phyloP scores from a whole-genome alignment of 1,140 invertebrate species.

The Leptinotarsa undecemlineata region DNA sequence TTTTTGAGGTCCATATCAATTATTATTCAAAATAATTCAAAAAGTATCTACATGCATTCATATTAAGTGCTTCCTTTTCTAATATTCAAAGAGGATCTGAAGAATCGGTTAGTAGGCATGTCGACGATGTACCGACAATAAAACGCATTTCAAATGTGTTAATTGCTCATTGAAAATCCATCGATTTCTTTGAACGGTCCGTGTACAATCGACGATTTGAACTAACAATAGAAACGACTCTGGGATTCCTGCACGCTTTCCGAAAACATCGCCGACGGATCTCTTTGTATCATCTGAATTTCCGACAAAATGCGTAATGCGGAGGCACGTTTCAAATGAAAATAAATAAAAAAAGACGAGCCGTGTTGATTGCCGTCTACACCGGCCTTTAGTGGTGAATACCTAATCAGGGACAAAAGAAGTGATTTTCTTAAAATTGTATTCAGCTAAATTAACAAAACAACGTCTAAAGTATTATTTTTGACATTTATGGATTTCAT shows the following conservation, averaged over 20 bases:
- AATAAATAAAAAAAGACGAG: not conserved
- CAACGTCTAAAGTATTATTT: no score
- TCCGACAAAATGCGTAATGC: not conserved
- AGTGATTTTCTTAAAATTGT: not conserved
- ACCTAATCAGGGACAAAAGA: not conserved
- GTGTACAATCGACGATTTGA: not conserved
- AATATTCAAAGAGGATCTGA: no score
- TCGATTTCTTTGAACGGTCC: not conserved
- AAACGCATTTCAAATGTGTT: not conserved
- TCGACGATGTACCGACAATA: not conserved
- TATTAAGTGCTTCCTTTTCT: no score
- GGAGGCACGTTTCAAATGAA: not conserved
- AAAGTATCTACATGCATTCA: no score
- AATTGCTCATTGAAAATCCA: not conserved
- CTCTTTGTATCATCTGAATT: not conserved
- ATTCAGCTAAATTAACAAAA: no score
- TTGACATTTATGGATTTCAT: no score
- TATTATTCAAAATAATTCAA: no score
- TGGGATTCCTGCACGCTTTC: not conserved
- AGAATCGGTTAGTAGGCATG: not conserved
- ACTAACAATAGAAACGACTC: not conserved
- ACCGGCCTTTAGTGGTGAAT: not conserved
- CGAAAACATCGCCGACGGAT: not conserved
- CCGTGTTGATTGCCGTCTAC: not conserved
- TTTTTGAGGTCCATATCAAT: no score